Conservation (phyloP, 2,113 vertebrate genomes). For the Chaetodon auriga region DNA sequence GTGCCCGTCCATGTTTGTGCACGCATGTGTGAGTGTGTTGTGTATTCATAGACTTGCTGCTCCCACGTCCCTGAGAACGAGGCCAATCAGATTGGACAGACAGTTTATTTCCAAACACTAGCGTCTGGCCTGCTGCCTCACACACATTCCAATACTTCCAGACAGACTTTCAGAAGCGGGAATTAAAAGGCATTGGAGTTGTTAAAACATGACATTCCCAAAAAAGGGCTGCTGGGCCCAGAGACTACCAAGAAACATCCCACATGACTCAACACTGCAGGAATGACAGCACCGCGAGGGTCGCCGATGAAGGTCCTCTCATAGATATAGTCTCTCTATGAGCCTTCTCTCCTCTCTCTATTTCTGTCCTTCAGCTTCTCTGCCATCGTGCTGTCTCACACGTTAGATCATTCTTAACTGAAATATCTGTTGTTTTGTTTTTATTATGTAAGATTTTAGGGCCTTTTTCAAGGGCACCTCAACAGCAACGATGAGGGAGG, state of each 20-base stretch:
- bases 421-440: slow-evolving; percentile 22
- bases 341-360: slow-evolving; percentile 15
- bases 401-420: slow-evolving; percentile 21
- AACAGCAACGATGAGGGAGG: not conserved
- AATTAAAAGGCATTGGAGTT: slow-evolving; percentile 90
- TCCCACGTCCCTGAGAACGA: slow-evolving; percentile 82
- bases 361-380: slow-evolving; percentile 45
- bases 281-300: slow-evolving; percentile 97
- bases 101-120: slow-evolving; percentile 87
- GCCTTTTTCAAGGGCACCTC: slow-evolving; percentile 22
- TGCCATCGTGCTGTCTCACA: slow-evolving; percentile 23
- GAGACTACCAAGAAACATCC: slow-evolving; percentile 92
- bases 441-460: not conserved
- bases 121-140: slow-evolving; percentile 85
- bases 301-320: slow-evolving; percentile 74
- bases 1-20: slow-evolving; percentile 31
- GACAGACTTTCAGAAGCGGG: slow-evolving; percentile 89
- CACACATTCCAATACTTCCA: slow-evolving; percentile 92
- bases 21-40: slow-evolving; percentile 30
- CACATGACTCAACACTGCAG: slow-evolving; percentile 95
- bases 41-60: slow-evolving; percentile 62
- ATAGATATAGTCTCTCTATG: slow-evolving; percentile 57
- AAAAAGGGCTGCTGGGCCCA: slow-evolving; percentile 95
- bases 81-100: slow-evolving; percentile 72
- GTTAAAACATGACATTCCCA: slow-evolving; percentile 99